Percentiles rank a stretch among this genome's conserved stretches.
Evolutionary conservation across 1,140 invertebrate species (phyloP).

Genomic region (Eumeta japonica): DNA sequence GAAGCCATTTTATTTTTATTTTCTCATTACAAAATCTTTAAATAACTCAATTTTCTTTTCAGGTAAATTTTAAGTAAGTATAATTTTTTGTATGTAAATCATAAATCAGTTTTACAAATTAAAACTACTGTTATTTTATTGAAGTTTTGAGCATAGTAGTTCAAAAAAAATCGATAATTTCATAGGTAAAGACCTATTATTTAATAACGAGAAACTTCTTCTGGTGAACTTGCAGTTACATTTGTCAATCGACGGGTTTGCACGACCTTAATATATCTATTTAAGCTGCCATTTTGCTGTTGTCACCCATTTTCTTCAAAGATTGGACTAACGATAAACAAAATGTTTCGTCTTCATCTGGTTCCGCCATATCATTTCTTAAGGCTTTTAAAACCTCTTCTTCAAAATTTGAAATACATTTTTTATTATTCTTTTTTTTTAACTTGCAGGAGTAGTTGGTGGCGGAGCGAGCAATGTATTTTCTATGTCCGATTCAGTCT

Average conservation of each 20-base stretch:
- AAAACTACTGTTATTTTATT: no score
- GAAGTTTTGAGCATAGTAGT: no score
- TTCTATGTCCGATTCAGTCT: background rate
- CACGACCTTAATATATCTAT: conserved; percentile 10
- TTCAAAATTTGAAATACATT: background rate
- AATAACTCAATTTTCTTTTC: no score
- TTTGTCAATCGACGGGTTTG: conserved; percentile 4
- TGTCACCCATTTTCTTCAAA: conserved; percentile 9
- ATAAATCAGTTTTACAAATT: no score
- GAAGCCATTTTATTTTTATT: no score
- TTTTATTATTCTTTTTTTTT: conserved; percentile 4
- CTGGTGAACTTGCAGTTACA: conserved; percentile 6
- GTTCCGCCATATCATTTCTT: conserved; percentile 4
- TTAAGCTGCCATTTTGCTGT: conserved; percentile 8
- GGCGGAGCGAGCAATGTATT: background rate
- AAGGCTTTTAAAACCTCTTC: background rate
- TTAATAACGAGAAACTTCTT: no score
- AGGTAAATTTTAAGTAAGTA: no score
- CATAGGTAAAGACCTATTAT: no score
- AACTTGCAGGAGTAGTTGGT: background rate
- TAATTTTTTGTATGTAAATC: no score
- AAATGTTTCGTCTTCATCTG: conserved; percentile 8
- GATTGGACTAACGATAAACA: conserved; percentile 9
- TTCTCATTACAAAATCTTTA: no score
- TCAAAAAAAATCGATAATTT: no score